Conservation (phyloP, 2,797 vertebrate species). For the Tympanoctomys barrerae region DNA sequence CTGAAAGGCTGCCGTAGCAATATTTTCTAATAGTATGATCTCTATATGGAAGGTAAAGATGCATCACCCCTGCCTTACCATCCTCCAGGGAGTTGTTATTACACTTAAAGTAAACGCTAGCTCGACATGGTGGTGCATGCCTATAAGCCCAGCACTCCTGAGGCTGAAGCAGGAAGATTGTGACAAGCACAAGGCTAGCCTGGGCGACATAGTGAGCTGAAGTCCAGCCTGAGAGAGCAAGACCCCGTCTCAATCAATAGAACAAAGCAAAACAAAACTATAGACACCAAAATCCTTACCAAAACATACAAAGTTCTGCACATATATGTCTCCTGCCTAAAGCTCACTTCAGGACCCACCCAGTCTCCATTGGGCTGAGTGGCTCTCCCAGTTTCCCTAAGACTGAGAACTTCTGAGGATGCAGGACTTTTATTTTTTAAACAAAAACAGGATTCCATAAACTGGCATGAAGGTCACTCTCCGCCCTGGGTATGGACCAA, state of each 20-base stretch:
- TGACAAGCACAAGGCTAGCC: not conserved
- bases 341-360: not conserved
- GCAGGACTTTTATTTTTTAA: not conserved
- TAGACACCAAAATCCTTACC: not conserved
- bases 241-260: not conserved
- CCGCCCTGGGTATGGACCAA: not conserved
- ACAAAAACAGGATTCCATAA: not conserved
- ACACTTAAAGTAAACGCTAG: not conserved
- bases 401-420: not conserved
- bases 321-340: not conserved
- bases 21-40: conserved; percentile 3
- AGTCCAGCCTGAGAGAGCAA: not conserved
- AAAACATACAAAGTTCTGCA: not conserved
- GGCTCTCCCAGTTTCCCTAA: not conserved
- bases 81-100: conserved; percentile 19
- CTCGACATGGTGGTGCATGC: not conserved
- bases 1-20: not conserved
- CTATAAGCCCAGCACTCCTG: not conserved
- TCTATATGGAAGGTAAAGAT: not conserved
- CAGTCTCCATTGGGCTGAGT: not conserved
- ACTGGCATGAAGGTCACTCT: not conserved
- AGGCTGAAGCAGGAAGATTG: not conserved
- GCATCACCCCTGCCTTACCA: not conserved
- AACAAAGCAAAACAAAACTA: not conserved
- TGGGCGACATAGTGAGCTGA: not conserved